These are phyloP conservation scores for Halichoeres trimaculatus DNA, from an alignment of 2,113 vertebrate genomes.

Conservation along the genomic window DNA sequence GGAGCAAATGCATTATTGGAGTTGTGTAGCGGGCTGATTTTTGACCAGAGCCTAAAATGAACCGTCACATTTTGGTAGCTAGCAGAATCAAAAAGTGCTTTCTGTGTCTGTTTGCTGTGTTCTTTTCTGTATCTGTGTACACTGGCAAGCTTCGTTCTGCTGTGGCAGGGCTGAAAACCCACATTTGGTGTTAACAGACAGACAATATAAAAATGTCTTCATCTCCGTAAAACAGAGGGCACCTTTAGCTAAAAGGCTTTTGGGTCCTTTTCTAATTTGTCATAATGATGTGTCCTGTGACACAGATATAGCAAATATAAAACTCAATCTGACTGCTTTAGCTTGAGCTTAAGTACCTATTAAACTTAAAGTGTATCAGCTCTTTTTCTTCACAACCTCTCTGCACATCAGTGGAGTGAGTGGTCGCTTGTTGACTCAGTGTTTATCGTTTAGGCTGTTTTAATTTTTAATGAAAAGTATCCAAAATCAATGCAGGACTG, in stretches of 20 bases:
- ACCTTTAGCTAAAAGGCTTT: not conserved
- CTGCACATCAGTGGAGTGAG: not conserved
- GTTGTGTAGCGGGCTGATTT: conserved; percentile 18
- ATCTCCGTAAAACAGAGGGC: not conserved
- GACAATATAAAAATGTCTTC: not conserved
- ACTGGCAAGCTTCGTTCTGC: conserved; percentile 5
- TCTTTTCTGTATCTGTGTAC: conserved; percentile 7
- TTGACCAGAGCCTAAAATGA: no score
- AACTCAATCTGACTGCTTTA: conserved; percentile 12
- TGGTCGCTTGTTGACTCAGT: conserved; percentile 2
- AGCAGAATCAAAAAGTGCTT: conserved; percentile 24
- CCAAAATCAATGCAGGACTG: conserved; percentile 37
- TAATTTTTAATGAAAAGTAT: conserved; percentile 38
- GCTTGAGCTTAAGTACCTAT: not conserved
- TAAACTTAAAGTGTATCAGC: not conserved
- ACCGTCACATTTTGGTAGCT: conserved; percentile 38
- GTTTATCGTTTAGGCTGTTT: conserved; percentile 14
- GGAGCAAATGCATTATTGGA: conserved; percentile 20
- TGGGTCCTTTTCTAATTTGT: conserved; percentile 1
- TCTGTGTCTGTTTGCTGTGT: not conserved
- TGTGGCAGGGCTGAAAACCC: not conserved
- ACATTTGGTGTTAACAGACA: no score
- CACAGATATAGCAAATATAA: conserved; percentile 11
- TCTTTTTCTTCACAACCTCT: not conserved
- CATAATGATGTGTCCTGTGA: conserved; percentile 3